Evolutionary conservation across 2,113 vertebrate species (phyloP), one percentile per base, ranked within the genome.

Genomic region (Mormyrus iriodes): DNA sequence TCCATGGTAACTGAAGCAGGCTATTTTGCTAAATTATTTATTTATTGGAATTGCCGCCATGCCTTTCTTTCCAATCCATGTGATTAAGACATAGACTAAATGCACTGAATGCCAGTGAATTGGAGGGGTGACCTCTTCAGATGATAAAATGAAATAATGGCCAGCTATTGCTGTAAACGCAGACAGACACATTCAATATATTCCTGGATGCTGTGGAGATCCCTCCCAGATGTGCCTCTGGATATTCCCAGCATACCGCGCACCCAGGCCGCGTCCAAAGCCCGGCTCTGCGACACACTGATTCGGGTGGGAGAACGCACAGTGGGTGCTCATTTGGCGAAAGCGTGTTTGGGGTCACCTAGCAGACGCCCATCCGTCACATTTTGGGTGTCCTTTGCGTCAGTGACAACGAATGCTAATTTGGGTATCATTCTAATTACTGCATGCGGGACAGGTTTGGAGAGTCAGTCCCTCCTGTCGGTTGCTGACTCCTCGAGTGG

Each of bases 261-360:
- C 89, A 91, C 88, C 90, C 90, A 90, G 92, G 90, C 90, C 88
- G 87, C 88, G 90, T 91, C 93, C 91, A 92, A 91, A 92, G 90
- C 84, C 48, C 3, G 93, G 87, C 92, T 91, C 91, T 91, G 88
- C 91, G 88, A 92, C 90, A 91, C 89, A 90, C 93, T 91, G 91
- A 94, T 94, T 93, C 93, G 17, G 93, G 95, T 93, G 93, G 91
- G 90, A 94, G 6, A 24, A n/a, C 61, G 27, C n/a, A 84, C 19
- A 48, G 0, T 24, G 35, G 27, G 69, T 13, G 35, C 15, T 79
- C 17, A 79, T 19, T 79, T 15, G 15, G 73, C 2, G 27, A 69
- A 2, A 35, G 31, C 3, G 73, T 4, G 17, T 35, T 79, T 17
- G 1, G 31, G 35, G 73, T 79, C 19, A n/a, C 61, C 61, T 31